phyloP scores from a whole-genome alignment of 2,888 invertebrate species.

The Hypsopygia costalis region DNA sequence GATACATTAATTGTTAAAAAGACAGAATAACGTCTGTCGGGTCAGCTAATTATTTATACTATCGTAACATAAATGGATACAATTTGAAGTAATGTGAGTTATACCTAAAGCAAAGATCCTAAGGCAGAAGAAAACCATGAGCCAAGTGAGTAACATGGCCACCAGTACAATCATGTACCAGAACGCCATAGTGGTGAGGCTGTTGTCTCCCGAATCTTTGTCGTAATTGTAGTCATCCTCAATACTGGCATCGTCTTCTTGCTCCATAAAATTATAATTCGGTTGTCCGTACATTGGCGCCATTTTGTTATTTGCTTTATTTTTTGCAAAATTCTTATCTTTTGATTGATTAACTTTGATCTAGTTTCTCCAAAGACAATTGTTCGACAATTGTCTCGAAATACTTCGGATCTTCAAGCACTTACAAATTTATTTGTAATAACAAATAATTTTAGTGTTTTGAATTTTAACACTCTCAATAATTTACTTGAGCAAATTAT shows the following conservation, averaged over 20 bases:
- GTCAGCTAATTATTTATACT: too few relatives aligned
- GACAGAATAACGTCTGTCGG: too few relatives aligned
- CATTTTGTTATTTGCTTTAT: conserved; percentile 34
- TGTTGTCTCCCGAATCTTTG: conserved; percentile 22
- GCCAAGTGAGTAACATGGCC: conserved; percentile 54
- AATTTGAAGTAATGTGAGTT: too few relatives aligned
- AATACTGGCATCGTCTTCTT: conserved; percentile 12
- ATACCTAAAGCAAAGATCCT: conserved; percentile 40
- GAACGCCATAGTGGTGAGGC: conserved; percentile 47
- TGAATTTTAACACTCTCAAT: conserved; percentile 12
- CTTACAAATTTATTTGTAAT: conserved; percentile 16
- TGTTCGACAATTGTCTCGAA: background rate
- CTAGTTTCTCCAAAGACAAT: too few relatives aligned
- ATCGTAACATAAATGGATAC: too few relatives aligned
- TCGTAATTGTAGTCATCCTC: conserved; percentile 13
- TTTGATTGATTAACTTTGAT: conserved; percentile 3
- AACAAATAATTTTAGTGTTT: conserved; percentile 16
- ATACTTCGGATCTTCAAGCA: conserved; percentile 7
- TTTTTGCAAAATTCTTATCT: background rate
- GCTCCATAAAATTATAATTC: conserved; percentile 34
- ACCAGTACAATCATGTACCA: conserved; percentile 61
- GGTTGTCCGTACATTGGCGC: conserved; percentile 50
- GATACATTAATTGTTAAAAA: too few relatives aligned
- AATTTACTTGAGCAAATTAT: conserved; percentile 16
- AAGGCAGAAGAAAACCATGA: conserved; percentile 56